Evolutionary conservation across 2,888 invertebrate genomes (phyloP).

Genomic region (Parnassius smintheus): DNA sequence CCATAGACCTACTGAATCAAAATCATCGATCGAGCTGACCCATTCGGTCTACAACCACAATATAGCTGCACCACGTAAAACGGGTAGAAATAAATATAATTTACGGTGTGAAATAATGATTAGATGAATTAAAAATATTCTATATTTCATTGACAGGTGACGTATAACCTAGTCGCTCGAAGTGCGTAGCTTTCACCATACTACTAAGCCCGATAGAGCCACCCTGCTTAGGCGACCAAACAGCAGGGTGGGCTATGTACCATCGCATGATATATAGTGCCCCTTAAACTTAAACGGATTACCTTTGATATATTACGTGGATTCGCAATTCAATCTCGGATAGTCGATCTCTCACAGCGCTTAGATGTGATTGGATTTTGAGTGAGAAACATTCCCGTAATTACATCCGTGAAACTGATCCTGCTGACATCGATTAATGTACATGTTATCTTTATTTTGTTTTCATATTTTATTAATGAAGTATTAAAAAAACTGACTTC

Average conservation of each 20-base stretch:
- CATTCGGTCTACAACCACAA: too few relatives aligned
- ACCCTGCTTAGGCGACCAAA: slow-evolving; percentile 77
- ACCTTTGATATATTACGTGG: slow-evolving; percentile 79
- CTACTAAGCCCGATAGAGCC: slow-evolving; percentile 66
- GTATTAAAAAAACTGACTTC: too few relatives aligned
- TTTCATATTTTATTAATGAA: too few relatives aligned
- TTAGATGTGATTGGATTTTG: slow-evolving; percentile 68
- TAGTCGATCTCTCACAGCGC: slow-evolving; percentile 62
- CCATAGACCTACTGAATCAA: too few relatives aligned
- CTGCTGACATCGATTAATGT: slow-evolving; percentile 5
- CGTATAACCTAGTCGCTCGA: slow-evolving; percentile 23
- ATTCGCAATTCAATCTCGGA: slow-evolving; percentile 76
- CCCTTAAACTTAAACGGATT: slow-evolving; percentile 80
- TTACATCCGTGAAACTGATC: slow-evolving; percentile 39
- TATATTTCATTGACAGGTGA: not conserved
- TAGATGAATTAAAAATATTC: not conserved
- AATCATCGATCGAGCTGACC: too few relatives aligned
- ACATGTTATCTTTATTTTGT: not conserved
- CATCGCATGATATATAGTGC: slow-evolving; percentile 76
- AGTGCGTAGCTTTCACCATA: slow-evolving; percentile 40
- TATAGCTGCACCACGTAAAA: too few relatives aligned
- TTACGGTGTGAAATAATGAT: too few relatives aligned
- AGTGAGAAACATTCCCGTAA: slow-evolving; percentile 49
- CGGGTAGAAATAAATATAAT: too few relatives aligned
- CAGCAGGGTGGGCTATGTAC: slow-evolving; percentile 66